Percentiles rank a stretch among this genome's conserved stretches.
Evolutionary conservation across 2,797 vertebrate genomes (phyloP).

Genomic region (Bryconaethiops microstoma): DNA sequence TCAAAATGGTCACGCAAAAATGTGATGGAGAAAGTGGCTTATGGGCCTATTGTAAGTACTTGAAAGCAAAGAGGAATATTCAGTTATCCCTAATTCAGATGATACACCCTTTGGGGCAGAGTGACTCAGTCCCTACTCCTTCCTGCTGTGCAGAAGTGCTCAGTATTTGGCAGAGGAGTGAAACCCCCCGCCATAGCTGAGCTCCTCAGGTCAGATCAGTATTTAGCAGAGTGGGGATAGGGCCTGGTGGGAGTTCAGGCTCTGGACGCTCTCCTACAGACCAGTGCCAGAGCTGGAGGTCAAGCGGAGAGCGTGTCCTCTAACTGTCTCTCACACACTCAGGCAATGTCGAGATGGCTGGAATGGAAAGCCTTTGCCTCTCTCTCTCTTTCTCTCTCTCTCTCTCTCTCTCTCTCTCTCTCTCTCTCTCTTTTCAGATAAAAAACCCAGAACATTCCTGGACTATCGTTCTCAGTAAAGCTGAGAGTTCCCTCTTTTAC

Average conservation of each 20-base stretch:
- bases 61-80: neutral
- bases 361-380: neutral
- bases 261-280: slow-evolving; percentile 65
- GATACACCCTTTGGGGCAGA: neutral
- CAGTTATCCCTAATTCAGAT: neutral
- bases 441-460: neutral
- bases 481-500: neutral
- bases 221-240: slow-evolving; percentile 70
- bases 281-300: slow-evolving; percentile 71
- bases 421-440: neutral
- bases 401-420: neutral
- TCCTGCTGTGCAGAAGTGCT: slow-evolving; percentile 66
- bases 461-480: neutral
- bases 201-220: slow-evolving; percentile 73
- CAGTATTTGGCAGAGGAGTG: slow-evolving; percentile 71
- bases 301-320: slow-evolving; percentile 61
- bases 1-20: neutral
- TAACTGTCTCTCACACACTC: slow-evolving; percentile 20
- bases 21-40: neutral
- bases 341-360: slow-evolving; percentile 2
- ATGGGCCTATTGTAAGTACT: too few relatives aligned
- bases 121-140: slow-evolving; percentile 55
- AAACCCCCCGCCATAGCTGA: slow-evolving; percentile 72
- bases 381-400: neutral
- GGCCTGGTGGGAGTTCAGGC: slow-evolving; percentile 67